These are phyloP conservation scores for Micrastur ruficollis DNA, from an alignment of 2,797 vertebrate species.

Conservation along the genomic window DNA sequence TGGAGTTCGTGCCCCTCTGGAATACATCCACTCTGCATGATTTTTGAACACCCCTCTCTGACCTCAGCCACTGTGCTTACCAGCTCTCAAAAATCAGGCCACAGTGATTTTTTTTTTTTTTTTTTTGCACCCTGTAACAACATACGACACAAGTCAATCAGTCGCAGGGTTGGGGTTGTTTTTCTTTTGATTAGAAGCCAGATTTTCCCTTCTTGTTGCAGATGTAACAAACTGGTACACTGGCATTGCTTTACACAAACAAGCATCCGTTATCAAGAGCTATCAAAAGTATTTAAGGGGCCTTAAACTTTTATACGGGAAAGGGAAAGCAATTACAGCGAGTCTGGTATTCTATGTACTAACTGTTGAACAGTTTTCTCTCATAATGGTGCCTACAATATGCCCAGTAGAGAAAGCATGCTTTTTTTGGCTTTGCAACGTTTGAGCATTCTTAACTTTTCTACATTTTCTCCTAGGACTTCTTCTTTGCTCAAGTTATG, in stretches of 20 bases:
- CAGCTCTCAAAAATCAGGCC: neutral
- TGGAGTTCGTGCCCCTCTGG: neutral
- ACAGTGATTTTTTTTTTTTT: neutral
- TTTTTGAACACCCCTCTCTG: neutral
- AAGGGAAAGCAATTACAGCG: neutral
- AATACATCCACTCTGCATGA: neutral
- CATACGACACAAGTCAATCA: neutral
- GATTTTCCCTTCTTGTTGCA: neutral
- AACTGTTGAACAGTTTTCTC: neutral
- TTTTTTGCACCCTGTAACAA: neutral
- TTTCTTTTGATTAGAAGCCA: neutral
- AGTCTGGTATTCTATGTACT: neutral
- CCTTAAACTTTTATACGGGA: neutral
- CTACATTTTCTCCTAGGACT: constrained; percentile 34
- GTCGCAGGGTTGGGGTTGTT: neutral
- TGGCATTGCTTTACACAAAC: neutral
- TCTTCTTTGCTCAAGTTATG: neutral
- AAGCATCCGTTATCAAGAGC: neutral
- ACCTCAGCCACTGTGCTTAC: neutral
- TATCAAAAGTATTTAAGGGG: neutral
- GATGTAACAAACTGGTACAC: neutral
- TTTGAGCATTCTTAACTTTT: neutral
- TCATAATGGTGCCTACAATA: neutral
- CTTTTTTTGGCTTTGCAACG: neutral
- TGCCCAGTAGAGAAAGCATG: neutral